A percentile compares a stretch with the other conserved stretches of the same genome.
phyloP scores from a whole-genome alignment of 1,140 invertebrate genomes.

The Zaprionus ghesquierei region DNA sequence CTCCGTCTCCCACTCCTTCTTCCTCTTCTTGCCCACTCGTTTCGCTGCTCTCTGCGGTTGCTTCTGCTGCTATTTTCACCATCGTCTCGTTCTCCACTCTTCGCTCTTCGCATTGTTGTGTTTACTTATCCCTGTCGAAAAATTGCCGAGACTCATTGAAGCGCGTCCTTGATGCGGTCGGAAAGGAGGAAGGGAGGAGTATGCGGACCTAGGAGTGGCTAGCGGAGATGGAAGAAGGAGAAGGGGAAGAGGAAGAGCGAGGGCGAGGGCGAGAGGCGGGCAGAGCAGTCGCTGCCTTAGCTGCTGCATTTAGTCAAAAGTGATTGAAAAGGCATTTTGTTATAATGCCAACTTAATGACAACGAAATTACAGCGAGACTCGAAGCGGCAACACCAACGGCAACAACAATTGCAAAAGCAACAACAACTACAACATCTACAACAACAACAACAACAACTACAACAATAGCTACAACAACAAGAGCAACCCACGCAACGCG shows the following conservation, averaged over 20 bases:
- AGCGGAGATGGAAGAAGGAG: not conserved
- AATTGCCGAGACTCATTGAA: constrained; percentile 66
- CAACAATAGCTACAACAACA: constrained; percentile 10
- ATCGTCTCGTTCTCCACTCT: constrained; percentile 3
- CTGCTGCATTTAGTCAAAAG: constrained; percentile 78
- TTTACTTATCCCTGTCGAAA: constrained; percentile 77
- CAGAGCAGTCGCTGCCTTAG: not conserved
- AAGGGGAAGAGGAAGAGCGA: not conserved
- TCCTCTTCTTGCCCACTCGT: not conserved
- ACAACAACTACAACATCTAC: not conserved
- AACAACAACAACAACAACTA: constrained; percentile 14
- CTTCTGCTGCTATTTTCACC: constrained; percentile 39
- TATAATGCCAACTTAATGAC: constrained; percentile 81
- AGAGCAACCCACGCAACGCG: constrained; percentile 10
- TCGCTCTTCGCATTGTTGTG: constrained; percentile 59
- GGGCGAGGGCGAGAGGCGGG: not conserved
- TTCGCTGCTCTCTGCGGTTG: not conserved
- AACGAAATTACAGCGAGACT: constrained; percentile 79
- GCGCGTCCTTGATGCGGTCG: constrained; percentile 41
- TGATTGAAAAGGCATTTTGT: constrained; percentile 81
- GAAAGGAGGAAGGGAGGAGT: not conserved
- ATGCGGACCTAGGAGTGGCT: too few relatives aligned
- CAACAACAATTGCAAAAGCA: not conserved
- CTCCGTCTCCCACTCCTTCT: not conserved
- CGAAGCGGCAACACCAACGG: constrained; percentile 42